Evolutionary conservation across 2,797 vertebrate genomes (phyloP), one percentile per base, ranked within the genome.

Genomic region (Anas bernieri): DNA sequence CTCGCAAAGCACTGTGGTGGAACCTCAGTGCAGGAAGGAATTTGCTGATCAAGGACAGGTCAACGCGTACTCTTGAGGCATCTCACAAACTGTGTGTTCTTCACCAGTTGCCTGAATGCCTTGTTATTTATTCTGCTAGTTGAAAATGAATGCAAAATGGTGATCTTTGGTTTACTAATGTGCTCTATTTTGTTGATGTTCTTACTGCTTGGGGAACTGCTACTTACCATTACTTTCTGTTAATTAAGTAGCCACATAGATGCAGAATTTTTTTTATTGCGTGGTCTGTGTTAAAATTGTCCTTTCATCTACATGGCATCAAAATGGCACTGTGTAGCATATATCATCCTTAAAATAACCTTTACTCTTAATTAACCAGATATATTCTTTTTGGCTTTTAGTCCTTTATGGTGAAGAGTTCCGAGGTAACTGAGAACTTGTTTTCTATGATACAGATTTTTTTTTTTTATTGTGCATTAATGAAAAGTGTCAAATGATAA

Each of bases 251-350:
- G 9, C n/a, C 14, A 11, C 1, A 5, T 31, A 73, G 31, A 28
- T 64, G 17, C 14, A 68, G 58, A 5, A 59, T 39, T 39, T 8
- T 9, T 73, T 86, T 54, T 77, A 39, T 54, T 64, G 39, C 52
- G 41, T 6, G 2, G 54, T 33, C 84, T 82, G 74, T 86, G 88
- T 88, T 95, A 76, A 84, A 82, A 76, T 62, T 55, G 31, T 79
- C 31, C 45, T 93, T 94, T 91, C 66, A 79, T 93, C 86, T 95
- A 78, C 93, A 87, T 83, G 64, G 68, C 54, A 91, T 85, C 72
- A 46, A 70, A 93, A 85, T 26, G 72, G 23, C n/a, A 76, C 41
- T 70, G 73, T 80, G 22, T 73, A 70, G 33, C 41, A 73, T 84
- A 58, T 45, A 74, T 45, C 31, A 74, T 35, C 23, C 69, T 88